Conservation (phyloP, 2,113 vertebrate species). For the Megalops atlanticus region DNA sequence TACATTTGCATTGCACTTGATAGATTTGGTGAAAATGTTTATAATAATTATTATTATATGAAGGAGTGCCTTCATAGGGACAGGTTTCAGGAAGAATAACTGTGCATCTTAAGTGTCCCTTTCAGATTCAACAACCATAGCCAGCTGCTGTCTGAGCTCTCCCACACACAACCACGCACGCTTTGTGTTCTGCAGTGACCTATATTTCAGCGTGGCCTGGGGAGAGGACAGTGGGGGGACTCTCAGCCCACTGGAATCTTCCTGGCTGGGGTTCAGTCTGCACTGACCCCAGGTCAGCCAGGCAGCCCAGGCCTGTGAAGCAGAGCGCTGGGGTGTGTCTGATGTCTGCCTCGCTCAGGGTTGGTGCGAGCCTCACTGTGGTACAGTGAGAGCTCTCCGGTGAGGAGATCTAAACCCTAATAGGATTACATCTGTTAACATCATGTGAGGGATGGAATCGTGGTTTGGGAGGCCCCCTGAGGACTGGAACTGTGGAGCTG, state of each 20-base stretch:
- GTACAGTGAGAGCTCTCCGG: constrained; percentile 32
- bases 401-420: constrained; percentile 39
- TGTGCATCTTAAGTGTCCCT: constrained; percentile 9
- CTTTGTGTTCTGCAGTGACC: not conserved
- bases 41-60: too few species aligned
- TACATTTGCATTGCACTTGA: not conserved
- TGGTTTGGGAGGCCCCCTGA: constrained; percentile 24
- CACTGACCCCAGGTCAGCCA: not conserved
- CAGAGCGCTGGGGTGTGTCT: not conserved
- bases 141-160: not conserved
- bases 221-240: not conserved
- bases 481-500: constrained; percentile 22
- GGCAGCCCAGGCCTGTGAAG: not conserved
- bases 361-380: not conserved
- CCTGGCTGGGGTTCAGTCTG: not conserved
- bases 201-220: constrained; percentile 16
- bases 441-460: constrained; percentile 50
- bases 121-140: not conserved
- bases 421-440: constrained; percentile 61
- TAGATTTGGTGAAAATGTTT: not conserved
- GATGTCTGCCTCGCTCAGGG: not conserved
- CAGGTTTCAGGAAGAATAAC: not conserved
- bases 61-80: too few species aligned
- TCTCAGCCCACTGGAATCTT: not conserved
- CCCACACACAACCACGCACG: not conserved